Evolutionary conservation across 2,888 invertebrate genomes (phyloP), one percentile per base, ranked within the genome.

Genomic region (Hyalella azteca): DNA sequence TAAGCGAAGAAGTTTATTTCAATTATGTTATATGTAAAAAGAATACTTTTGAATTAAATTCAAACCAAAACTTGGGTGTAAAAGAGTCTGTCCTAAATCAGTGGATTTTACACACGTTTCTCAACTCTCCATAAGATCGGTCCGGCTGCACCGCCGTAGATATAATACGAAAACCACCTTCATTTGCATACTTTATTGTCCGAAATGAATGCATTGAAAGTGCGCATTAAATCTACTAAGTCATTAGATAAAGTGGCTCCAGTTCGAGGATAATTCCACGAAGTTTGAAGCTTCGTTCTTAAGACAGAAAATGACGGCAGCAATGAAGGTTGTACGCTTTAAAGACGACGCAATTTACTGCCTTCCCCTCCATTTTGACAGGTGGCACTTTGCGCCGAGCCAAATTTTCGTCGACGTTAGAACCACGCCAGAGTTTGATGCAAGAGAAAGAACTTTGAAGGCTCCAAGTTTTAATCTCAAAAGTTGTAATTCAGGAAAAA

Each of bases 161-260:
- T 66, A 66, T 66, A 36, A 66, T 66, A 66, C n/a, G 66, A 66
- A 66, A 66, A 66, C 66, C 66, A 29, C 66, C 66, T 66, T 29
- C 22, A 66, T 66, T 66, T 66, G 66, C 66, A 66, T 66, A 66
- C 66, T 66, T 66, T 66, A 66, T 66, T 66, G 66, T 66, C 66
- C 66, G 66, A 66, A 66, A 66, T 66, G 66, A 66, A 66, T 66
- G 66, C 66, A 66, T 66, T 36, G 66, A 66, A 66, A 66, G 66
- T 66, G 66, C 66, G 66, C 36, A 66, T 66, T 66, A 66, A 66
- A 66, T 66, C 66, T 66, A 66, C 66, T 66, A 66, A 66, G 66
- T 66, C 66, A 66, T 66, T 66, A 66, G 66, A 66, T 66, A 66
- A 66, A 66, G 66, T 66, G 66, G 66, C 66, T 66, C 66, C 32